phyloP scores from a whole-genome alignment of 2,888 invertebrate species.

The Troides helena region DNA sequence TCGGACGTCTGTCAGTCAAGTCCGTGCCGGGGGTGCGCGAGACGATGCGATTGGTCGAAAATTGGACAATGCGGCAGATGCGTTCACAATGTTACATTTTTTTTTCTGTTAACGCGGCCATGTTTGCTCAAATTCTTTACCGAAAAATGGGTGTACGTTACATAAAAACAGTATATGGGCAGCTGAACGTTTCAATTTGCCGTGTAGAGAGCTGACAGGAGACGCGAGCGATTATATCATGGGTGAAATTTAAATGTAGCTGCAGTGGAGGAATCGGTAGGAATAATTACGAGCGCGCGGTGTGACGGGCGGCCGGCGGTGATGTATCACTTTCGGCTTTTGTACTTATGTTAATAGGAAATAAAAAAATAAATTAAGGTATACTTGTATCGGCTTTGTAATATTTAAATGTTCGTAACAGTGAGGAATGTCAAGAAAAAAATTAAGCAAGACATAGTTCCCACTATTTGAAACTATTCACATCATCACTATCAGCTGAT shows the following conservation, averaged over 20 bases:
- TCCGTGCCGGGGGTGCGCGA: slow-evolving; percentile 78
- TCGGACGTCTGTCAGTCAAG: slow-evolving; percentile 59
- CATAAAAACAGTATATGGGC: slow-evolving; percentile 39
- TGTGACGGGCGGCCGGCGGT: slow-evolving; percentile 42
- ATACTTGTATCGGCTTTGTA: background rate
- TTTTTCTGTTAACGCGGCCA: slow-evolving; percentile 64
- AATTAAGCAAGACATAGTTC: background rate
- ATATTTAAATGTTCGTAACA: background rate
- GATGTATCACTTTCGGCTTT: slow-evolving; percentile 53
- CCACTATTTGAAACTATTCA: too few relatives aligned
- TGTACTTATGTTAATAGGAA: slow-evolving; percentile 42
- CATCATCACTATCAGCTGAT: too few relatives aligned
- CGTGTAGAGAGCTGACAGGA: slow-evolving; percentile 58
- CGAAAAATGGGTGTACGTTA: slow-evolving; percentile 42
- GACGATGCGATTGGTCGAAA: slow-evolving; percentile 65
- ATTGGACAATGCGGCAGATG: slow-evolving; percentile 78
- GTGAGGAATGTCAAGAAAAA: background rate
- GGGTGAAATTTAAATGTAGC: slow-evolving; percentile 30
- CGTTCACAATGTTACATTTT: slow-evolving; percentile 48
- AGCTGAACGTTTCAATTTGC: slow-evolving; percentile 68
- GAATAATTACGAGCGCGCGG: slow-evolving; percentile 22
- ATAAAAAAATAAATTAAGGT: slow-evolving; percentile 22
- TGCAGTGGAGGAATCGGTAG: slow-evolving; percentile 24
- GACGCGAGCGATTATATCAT: slow-evolving; percentile 48
- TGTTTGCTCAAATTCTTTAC: slow-evolving; percentile 65